Evolutionary conservation across 1,140 invertebrate species (phyloP).

Genomic region (Drosophila sproati): DNA sequence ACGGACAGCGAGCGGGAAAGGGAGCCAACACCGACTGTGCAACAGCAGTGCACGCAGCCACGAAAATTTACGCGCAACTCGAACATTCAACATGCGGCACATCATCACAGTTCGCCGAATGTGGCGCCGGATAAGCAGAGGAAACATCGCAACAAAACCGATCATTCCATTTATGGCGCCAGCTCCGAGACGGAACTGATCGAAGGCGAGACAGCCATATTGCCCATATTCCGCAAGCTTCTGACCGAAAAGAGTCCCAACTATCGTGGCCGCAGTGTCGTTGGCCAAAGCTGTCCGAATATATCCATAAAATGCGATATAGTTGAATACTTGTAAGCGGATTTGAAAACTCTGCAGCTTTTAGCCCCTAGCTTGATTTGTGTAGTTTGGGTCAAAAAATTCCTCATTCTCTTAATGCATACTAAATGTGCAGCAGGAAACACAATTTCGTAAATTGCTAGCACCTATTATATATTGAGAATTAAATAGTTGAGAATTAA

Average conservation of each 20-base stretch:
- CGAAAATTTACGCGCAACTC: conserved; percentile 73
- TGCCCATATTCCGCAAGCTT: conserved; percentile 96
- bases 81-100: conserved; percentile 80
- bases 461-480: conserved; percentile 52
- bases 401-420: conserved; percentile 41
- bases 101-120: conserved; percentile 84
- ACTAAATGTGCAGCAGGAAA: conserved; percentile 47
- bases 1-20: conserved; percentile 85
- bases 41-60: conserved; percentile 65
- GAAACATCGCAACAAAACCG: conserved; percentile 77
- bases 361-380: conserved; percentile 59
- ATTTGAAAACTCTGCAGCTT: conserved; percentile 30
- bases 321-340: conserved; percentile 93
- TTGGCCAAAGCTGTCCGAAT: conserved; percentile 94
- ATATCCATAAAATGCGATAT: conserved; percentile 98
- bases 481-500: conserved; percentile 58
- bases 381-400: conserved; percentile 45
- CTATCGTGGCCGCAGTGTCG: conserved; percentile 78
- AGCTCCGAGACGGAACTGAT: conserved; percentile 93
- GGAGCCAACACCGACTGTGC: conserved; percentile 68
- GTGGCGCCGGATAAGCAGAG: conserved; percentile 81
- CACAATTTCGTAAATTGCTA: conserved; percentile 69
- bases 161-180: conserved; percentile 88
- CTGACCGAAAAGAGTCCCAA: conserved; percentile 89
- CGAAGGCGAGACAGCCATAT: conserved; percentile 90